These are phyloP conservation scores for Blennius ocellaris DNA, from an alignment of 2,113 vertebrate genomes.

Conservation along the genomic window DNA sequence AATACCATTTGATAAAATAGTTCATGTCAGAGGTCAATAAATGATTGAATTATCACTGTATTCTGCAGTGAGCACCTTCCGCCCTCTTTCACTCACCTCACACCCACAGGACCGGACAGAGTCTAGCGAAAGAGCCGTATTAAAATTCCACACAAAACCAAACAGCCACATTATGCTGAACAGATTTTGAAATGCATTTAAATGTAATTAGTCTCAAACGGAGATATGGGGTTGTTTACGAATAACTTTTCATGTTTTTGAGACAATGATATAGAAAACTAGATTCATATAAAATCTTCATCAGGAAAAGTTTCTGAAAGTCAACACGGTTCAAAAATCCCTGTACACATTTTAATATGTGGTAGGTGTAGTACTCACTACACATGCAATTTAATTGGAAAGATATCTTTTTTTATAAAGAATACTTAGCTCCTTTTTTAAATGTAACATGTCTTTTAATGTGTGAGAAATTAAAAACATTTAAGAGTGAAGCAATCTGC, in stretches of 20 bases:
- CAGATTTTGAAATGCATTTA: conserved; percentile 32
- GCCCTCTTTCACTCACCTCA: conserved; percentile 6
- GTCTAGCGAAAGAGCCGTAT: conserved; percentile 3
- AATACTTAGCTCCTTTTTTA: neutral
- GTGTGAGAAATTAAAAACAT: neutral
- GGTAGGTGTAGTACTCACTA: neutral
- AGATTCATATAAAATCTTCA: conserved; percentile 14
- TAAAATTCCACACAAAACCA: conserved; percentile 30
- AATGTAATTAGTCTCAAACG: conserved; percentile 40
- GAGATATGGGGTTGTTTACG: conserved; percentile 19
- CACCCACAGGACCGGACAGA: neutral
- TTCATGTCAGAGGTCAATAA: neutral
- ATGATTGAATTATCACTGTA: neutral
- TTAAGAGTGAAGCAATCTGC: neutral
- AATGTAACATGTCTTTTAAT: neutral
- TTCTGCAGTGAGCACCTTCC: neutral
- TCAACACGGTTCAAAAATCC: conserved; percentile 4
- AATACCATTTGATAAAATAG: neutral
- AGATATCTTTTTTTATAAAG: neutral
- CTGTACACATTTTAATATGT: neutral
- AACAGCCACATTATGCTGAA: conserved; percentile 41
- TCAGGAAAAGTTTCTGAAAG: neutral
- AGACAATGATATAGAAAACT: conserved; percentile 15
- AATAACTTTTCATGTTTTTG: conserved; percentile 13
- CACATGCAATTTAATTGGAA: neutral